Conservation (phyloP, 2,797 vertebrate species). For the Halcyon badia region DNA sequence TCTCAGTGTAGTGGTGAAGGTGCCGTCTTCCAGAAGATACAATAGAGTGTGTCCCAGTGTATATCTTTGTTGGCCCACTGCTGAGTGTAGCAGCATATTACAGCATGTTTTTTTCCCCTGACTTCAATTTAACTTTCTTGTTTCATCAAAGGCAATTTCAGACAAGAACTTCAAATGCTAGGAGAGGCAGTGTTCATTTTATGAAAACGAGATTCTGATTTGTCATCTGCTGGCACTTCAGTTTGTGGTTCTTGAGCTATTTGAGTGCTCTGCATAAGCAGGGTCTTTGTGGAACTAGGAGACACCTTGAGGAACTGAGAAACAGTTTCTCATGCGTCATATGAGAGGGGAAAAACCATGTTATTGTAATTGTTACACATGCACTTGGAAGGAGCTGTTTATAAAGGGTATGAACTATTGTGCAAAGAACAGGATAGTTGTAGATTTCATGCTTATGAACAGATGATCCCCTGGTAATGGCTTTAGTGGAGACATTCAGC, state of each 20-base stretch:
- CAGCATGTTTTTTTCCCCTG: not conserved
- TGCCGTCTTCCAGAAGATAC: not conserved
- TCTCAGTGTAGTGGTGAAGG: not conserved
- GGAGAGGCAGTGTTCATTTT: not conserved
- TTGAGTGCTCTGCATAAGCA: not conserved
- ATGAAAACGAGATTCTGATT: not conserved
- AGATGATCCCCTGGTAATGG: not conserved
- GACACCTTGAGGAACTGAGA: not conserved
- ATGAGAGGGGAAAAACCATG: fast-evolving
- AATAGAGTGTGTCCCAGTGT: no score
- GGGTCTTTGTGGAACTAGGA: not conserved
- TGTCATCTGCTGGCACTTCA: not conserved
- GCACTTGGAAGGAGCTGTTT: not conserved
- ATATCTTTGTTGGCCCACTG: not conserved
- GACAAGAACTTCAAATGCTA: not conserved
- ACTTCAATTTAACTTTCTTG: not conserved
- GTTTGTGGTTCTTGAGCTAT: not conserved
- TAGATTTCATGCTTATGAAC: fast-evolving
- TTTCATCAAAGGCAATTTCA: not conserved
- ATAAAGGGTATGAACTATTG: fast-evolving
- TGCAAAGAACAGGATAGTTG: not conserved
- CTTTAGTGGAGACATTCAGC: not conserved
- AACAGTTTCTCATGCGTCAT: not conserved
- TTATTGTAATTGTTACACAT: not conserved
- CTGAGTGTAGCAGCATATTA: fast-evolving